phyloP scores from a whole-genome alignment of 2,888 invertebrate genomes.

The Drosophila parthenogenetica region DNA sequence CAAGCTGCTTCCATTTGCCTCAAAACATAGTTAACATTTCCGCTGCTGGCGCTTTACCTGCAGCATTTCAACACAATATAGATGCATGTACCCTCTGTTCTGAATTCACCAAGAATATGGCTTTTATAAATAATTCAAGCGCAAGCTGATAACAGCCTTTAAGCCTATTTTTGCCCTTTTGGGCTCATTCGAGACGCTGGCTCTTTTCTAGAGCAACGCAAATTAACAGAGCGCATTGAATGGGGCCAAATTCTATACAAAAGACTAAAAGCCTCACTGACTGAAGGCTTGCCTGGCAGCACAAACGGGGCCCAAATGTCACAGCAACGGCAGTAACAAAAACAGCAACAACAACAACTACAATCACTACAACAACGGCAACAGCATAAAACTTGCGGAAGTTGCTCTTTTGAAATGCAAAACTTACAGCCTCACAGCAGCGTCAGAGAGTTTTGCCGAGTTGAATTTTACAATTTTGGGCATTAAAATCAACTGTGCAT shows the following conservation, averaged over 20 bases:
- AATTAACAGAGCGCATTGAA: conserved; percentile 80
- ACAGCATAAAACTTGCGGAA: conserved; percentile 58
- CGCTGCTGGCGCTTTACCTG: conserved; percentile 59
- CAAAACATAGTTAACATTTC: conserved; percentile 76
- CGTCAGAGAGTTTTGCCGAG: conserved; percentile 27
- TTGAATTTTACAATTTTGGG: conserved; percentile 34
- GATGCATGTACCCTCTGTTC: conserved; percentile 24
- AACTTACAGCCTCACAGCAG: conserved; percentile 51
- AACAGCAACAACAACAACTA: conserved; percentile 13
- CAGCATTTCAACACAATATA: conserved; percentile 14
- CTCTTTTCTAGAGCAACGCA: conserved; percentile 61
- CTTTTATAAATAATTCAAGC: conserved; percentile 80
- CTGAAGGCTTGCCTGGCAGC: conserved; percentile 34
- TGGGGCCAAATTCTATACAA: conserved; percentile 45
- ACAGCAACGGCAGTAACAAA: conserved; percentile 39
- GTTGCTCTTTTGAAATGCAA: conserved; percentile 69
- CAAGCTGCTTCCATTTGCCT: conserved; percentile 62
- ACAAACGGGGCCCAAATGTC: conserved; percentile 63
- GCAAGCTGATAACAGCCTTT: conserved; percentile 68
- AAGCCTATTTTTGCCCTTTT: conserved; percentile 56
- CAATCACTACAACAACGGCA: conserved; percentile 7
- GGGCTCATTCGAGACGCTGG: conserved; percentile 40
- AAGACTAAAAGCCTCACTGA: conserved; percentile 47
- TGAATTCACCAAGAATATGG: conserved; percentile 71
- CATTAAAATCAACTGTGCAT: conserved; percentile 67